Percentiles rank a stretch among this genome's conserved stretches.
These are phyloP conservation scores for Acrocyrtus sp. DNA, from an alignment of 2,888 invertebrate species.

Conservation along the genomic window DNA sequence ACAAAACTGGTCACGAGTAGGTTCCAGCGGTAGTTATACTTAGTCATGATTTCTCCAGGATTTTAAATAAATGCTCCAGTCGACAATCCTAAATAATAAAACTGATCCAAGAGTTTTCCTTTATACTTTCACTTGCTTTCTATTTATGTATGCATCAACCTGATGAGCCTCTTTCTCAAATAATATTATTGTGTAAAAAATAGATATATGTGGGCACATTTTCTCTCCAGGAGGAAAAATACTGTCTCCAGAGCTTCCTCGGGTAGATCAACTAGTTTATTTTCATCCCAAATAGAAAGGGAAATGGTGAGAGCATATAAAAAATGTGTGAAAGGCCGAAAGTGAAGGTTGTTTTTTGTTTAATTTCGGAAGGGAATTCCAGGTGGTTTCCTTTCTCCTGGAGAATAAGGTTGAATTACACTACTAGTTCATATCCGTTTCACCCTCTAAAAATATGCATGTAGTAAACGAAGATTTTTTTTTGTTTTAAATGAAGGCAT, in stretches of 20 bases:
- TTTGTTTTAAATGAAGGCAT: no score
- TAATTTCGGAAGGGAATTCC: no score
- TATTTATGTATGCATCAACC: no score
- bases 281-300: neutral
- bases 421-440: no score
- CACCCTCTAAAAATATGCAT: no score
- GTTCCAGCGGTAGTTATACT: slow-evolving; percentile 16
- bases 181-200: neutral
- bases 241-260: no score
- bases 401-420: no score
- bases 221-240: neutral
- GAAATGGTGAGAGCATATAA: neutral
- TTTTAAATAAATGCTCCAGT: neutral
- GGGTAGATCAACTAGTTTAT: slow-evolving; percentile 2
- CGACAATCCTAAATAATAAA: no score
- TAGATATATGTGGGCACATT: neutral
- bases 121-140: no score
- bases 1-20: slow-evolving; percentile 16
- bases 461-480: no score
- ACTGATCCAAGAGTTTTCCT: no score
- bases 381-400: no score
- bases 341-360: slow-evolving; percentile 19
- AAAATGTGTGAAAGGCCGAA: slow-evolving; percentile 5
- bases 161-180: slow-evolving; percentile 32
- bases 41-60: slow-evolving; percentile 11